Evolutionary conservation across 2,888 invertebrate genomes (phyloP).

Genomic region (Hirtodrosophila cameraria): DNA sequence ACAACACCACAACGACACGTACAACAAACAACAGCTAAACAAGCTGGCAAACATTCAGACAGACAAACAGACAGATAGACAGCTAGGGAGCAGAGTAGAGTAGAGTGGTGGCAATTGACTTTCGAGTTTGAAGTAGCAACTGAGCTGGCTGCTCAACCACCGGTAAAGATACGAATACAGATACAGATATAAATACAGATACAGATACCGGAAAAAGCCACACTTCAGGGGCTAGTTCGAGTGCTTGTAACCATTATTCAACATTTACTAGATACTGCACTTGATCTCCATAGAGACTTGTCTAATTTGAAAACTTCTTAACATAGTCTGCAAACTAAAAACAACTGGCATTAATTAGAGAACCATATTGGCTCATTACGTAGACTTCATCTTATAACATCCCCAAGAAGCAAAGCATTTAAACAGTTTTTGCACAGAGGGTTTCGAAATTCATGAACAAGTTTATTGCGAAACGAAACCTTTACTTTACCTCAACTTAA

Average conservation of each 20-base stretch:
- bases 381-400: too few relatives aligned
- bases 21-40: conserved; percentile 62
- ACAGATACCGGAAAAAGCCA: conserved; percentile 14
- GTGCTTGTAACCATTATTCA: conserved; percentile 33
- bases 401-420: too few relatives aligned
- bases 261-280: conserved; percentile 50
- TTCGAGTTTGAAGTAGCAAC: conserved; percentile 2
- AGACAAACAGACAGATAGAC: background rate
- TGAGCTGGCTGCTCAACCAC: conserved; percentile 16
- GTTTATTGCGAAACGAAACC: too few relatives aligned
- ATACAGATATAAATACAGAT: too few relatives aligned
- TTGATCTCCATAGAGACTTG: conserved; percentile 32
- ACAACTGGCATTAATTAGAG: too few relatives aligned
- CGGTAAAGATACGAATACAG: background rate
- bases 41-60: conserved; percentile 30
- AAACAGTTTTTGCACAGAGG: too few relatives aligned
- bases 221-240: too few relatives aligned
- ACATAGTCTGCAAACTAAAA: conserved; percentile 7
- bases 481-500: too few relatives aligned
- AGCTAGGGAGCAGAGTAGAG: background rate
- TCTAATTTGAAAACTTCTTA: conserved; percentile 48
- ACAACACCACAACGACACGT: conserved; percentile 68
- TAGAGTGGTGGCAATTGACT: conserved; percentile 45
- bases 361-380: too few relatives aligned
- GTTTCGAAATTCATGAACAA: too few relatives aligned